Base-by-base conservation (phyloP, 2,113 vertebrate species). In the Oreochromis aureus region DNA sequence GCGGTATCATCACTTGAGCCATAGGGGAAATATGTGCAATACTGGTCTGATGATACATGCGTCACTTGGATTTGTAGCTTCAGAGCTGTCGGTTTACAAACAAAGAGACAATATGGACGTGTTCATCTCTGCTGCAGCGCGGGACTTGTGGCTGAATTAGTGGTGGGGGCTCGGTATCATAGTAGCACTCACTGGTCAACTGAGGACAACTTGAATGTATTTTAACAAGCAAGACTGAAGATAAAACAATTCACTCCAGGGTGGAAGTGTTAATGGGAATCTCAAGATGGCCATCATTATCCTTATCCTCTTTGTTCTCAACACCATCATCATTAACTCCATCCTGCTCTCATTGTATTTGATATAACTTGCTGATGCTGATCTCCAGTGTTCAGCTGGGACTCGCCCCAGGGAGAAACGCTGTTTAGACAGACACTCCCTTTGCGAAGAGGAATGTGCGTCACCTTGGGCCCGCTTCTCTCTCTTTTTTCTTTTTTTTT, bases 281-380 rank as follows among this genome's bases (percentile, higher is more conserved):
- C 84, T 86, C 91, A 91, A 86, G 90, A 89, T 54, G 71, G 89
- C 81, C 89, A 91, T 92, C 90, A 92, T 94, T 90, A 91, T 93
- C 83, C 51, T 84, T 63, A 80, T 90, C 83, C 84, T 91, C 91
- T 61, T 91, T 90, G 78, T 89, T 86, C 87, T 90, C 88, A 90
- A 86, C 87, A 87, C 59, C 86, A 94, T 81, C 92, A 92, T 88
- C 92, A 89, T 94, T 92, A 93, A 32, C 89, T 86, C 91, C 82
- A 82, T 90, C 83, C 82, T 91, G 81, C 90, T 86, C 87, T 94
- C 84, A 84, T 71, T 93, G 89, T 89, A 81, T 94, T 93, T 95
- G 96, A 95, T 89, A 84, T 92, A 93, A 94, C 94, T 89, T 92
- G 89, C 91, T 91, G 89, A 92, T 81, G 91, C 91, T 87, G 91